Evolutionary conservation across 2,797 vertebrate species (phyloP), one percentile per base, ranked within the genome.

Genomic region (Champsocephalus gunnari): DNA sequence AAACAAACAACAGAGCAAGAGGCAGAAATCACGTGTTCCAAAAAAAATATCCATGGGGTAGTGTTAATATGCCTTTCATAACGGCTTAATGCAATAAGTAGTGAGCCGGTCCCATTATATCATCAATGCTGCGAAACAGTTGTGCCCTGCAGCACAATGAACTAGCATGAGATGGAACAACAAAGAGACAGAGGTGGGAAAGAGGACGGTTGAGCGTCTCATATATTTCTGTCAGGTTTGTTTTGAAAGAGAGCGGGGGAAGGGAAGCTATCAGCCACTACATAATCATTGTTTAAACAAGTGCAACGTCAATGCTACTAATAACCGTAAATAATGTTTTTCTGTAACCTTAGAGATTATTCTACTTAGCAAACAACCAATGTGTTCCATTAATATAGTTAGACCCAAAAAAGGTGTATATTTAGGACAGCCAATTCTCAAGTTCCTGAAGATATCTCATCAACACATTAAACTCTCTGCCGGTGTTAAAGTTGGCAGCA

Each of bases 141-240:
- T 86, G 82, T 88, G 73, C 86, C 91, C 87, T 62, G 76, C n/a
- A 67, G 89, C 84, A 75, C 71, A 91, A 83, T 58, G 8, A 60
- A 71, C 71, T 24, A 9, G 66, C 68, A 71, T 50, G 57, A 82
- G 54, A 75, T 1, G 10, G 48, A 75, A 34, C 47, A 71, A 88
- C 70, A 75, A 83, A 89, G 67, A 86, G 19, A 56, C 3, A 45
- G 24, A 71, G 64, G 66, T 56, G 49, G 74, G 71, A 83, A 48
- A 71, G 64, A 64, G 12, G 73, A 92, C 71, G 51, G 82, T 74
- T 83, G 62, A 70, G 61, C 45, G 69, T 60, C 72, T 51, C 73
- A 73, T 79, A 88, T 80, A 82, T 80, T 87, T 84, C 84, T 88
- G 74, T 92, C 83, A 87, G 74, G 86, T 92, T 92, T 92, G 89